Conservation (phyloP, 2,113 vertebrate species). For the Heterotis niloticus region DNA sequence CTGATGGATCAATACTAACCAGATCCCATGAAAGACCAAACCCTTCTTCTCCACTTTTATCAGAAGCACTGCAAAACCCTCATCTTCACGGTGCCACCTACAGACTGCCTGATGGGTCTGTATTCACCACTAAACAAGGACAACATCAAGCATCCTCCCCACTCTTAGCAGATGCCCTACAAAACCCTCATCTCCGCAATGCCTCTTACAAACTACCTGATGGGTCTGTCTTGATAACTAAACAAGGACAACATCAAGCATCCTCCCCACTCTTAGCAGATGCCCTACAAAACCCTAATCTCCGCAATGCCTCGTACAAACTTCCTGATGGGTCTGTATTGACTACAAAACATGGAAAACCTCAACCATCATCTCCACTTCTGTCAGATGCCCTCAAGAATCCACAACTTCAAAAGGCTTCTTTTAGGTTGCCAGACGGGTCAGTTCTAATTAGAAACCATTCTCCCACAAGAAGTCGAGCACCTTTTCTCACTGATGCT, state of each 20-base stretch:
- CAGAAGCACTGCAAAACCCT: slow-evolving; percentile 53
- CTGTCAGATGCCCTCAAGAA: slow-evolving; percentile 53
- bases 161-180: slow-evolving; percentile 54
- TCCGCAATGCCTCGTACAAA: slow-evolving; percentile 33
- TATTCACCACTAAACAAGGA: slow-evolving; percentile 53
- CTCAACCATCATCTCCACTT: slow-evolving; percentile 34
- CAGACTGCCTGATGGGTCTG: slow-evolving; percentile 43
- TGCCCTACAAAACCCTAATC: slow-evolving; percentile 40
- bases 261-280: slow-evolving; percentile 32
- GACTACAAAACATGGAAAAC: slow-evolving; percentile 17
- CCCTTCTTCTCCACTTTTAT: slow-evolving; percentile 55
- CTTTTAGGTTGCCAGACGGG: slow-evolving; percentile 55
- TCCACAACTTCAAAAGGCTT: slow-evolving; percentile 47
- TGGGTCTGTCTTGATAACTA: slow-evolving; percentile 58
- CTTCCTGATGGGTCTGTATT: slow-evolving; percentile 41
- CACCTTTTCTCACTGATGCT: slow-evolving; percentile 26
- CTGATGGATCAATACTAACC: slow-evolving; percentile 64
- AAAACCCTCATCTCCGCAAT: slow-evolving; percentile 59
- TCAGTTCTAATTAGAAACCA: slow-evolving; percentile 44
- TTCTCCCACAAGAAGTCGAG: neutral
- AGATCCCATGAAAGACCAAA: slow-evolving; percentile 42
- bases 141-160: slow-evolving; percentile 60
- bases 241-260: slow-evolving; percentile 29
- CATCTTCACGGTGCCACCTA: slow-evolving; percentile 43
- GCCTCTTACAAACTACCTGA: slow-evolving; percentile 62